Evolutionary conservation across 2,888 invertebrate genomes (phyloP), one percentile per base, ranked within the genome.

Genomic region (Mesopsocus fuscifrons): DNA sequence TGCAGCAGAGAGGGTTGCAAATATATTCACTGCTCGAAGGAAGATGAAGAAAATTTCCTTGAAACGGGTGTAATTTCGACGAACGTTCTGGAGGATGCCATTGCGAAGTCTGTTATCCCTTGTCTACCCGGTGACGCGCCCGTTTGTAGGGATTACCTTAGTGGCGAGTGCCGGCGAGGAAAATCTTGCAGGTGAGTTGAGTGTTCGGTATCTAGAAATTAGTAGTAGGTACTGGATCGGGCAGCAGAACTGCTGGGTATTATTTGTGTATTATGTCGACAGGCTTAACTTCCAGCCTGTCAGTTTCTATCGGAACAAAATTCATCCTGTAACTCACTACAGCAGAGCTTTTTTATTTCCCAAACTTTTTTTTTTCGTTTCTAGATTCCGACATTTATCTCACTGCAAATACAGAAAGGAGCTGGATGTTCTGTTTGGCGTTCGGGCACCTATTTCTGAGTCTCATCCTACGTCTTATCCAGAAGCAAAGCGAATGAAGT

Each of bases 351-450:
- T n/a, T n/a, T n/a, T n/a, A n/a, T n/a, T n/a, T n/a, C n/a, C n/a
- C n/a, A n/a, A n/a, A n/a, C n/a, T n/a, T n/a, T n/a, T n/a, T n/a
- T n/a, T n/a, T n/a, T n/a, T n/a, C n/a, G n/a, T n/a, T 38, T 38
- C 4, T 20, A 38, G 38, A 11, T 38, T 20, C 38, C 15, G 38
- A 20, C 38, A 38, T 18, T 38, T 38, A 11, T 38, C 38, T 18
- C 38, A 38, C 18, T 20, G 6, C 20, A 38, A 38, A 38, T 38
- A 38, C 38, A 15, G 38, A 20, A 38, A 38, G 38, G 38, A 38
- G 20, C 21, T 38, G n/a, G 38, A 38, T 20, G 17, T 38, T 6
- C 17, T 38, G 20, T 38, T 38, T 20, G 38, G 38, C 5, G 38
- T 38, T 15, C 18, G 20, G 38, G 20, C 20, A 18, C 38, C 15